phyloP scores from a whole-genome alignment of 2,797 vertebrate species.

The Craterocephalus amniculus region DNA sequence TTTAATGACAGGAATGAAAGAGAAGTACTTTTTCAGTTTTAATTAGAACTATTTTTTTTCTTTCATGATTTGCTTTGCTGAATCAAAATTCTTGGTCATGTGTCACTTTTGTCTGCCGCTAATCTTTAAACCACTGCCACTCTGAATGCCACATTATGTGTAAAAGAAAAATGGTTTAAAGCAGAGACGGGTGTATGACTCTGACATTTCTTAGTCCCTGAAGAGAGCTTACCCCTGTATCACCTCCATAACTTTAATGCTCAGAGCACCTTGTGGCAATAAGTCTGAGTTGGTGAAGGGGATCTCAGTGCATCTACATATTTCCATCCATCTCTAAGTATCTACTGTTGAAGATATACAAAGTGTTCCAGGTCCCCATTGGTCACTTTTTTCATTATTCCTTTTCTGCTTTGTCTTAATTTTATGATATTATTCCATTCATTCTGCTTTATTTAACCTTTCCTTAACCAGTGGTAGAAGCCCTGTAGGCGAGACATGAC shows the following conservation, averaged over 20 bases:
- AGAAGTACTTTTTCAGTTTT: neutral
- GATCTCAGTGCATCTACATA: neutral
- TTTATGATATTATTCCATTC: neutral
- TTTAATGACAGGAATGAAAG: neutral
- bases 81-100: neutral
- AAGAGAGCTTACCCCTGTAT: constrained; percentile 29
- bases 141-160: neutral
- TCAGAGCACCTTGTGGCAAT: constrained; percentile 27
- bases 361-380: constrained; percentile 16
- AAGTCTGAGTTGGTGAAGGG: constrained; percentile 24
- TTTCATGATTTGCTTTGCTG: neutral
- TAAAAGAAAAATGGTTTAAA: constrained; percentile 30
- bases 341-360: neutral
- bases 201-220: constrained; percentile 42
- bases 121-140: constrained; percentile 27
- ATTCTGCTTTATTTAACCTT: neutral
- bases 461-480: neutral
- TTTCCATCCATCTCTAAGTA: constrained; percentile 16
- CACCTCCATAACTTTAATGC: constrained; percentile 17
- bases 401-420: constrained; percentile 4
- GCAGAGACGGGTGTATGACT: constrained; percentile 12
- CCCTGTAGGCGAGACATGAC: too few species aligned
- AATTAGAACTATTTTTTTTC: constrained; percentile 1
- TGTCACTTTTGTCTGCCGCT: neutral
- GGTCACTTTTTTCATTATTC: constrained; percentile 1